Evolutionary conservation across 2,113 vertebrate species (phyloP).

Genomic region (Pelecanoides urinatrix): DNA sequence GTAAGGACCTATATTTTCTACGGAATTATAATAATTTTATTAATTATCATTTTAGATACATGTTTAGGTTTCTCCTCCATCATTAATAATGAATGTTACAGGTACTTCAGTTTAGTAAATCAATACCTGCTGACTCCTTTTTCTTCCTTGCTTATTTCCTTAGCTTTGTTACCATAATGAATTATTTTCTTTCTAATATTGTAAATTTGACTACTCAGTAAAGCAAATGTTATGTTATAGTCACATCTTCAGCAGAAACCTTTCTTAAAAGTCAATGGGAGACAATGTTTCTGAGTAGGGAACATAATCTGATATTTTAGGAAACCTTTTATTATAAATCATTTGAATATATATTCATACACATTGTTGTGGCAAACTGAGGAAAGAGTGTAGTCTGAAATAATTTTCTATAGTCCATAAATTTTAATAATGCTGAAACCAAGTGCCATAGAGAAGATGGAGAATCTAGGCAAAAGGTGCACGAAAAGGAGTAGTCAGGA

Average conservation of each 20-base stretch:
- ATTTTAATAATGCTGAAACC: background rate
- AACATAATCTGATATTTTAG: background rate
- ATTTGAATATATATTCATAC: background rate
- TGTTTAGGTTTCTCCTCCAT: background rate
- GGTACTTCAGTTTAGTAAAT: background rate
- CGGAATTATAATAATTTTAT: background rate
- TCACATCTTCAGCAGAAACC: background rate
- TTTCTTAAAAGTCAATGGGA: background rate
- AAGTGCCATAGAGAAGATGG: background rate
- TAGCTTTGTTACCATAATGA: background rate
- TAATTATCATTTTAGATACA: background rate
- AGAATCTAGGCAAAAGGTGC: background rate
- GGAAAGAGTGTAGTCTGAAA: background rate
- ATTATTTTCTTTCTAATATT: background rate
- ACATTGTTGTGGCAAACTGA: background rate
- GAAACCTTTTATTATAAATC: conserved; percentile 3
- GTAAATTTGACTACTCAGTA: background rate
- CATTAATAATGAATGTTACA: background rate
- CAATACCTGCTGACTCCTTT: background rate
- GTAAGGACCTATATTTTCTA: background rate
- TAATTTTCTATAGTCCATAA: background rate
- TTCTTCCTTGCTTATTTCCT: background rate
- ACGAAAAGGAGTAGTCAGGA: background rate
- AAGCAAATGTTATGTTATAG: background rate
- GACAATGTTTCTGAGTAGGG: background rate